These are phyloP conservation scores for Ormyrus nitidulus DNA, from an alignment of 2,888 invertebrate species.

Conservation along the genomic window DNA sequence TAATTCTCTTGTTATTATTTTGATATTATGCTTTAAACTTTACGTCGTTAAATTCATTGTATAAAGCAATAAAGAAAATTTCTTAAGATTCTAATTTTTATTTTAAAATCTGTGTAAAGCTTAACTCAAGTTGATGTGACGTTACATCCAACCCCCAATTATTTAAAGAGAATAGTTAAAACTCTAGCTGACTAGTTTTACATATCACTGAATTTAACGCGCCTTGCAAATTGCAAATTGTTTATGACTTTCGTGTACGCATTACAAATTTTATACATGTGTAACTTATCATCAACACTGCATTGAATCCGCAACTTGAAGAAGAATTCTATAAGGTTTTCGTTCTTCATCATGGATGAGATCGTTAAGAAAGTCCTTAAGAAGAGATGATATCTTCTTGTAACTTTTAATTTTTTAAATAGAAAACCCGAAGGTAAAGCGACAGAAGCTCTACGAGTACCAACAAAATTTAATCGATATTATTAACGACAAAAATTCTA, in stretches of 20 bases:
- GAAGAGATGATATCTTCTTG: neutral
- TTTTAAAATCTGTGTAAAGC: neutral
- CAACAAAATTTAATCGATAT: conserved; percentile 28
- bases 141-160: conserved; percentile 59
- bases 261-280: conserved; percentile 15
- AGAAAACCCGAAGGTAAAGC: conserved; percentile 8
- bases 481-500: conserved; percentile 24
- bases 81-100: no score
- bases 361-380: conserved; percentile 14
- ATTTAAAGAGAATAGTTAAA: conserved; percentile 59
- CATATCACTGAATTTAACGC: conserved; percentile 66
- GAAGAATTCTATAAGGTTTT: conserved; percentile 21
- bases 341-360: conserved; percentile 11
- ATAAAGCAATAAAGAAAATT: no score
- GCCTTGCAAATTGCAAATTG: conserved; percentile 42
- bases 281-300: conserved; percentile 7
- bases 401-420: conserved; percentile 11
- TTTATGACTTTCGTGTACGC: conserved; percentile 52
- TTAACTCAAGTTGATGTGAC: conserved; percentile 55
- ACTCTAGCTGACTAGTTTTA: conserved; percentile 70
- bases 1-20: conserved; percentile 15
- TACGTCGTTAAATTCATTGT: no score
- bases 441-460: conserved; percentile 8
- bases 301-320: conserved; percentile 19
- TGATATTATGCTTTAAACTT: neutral